A percentile compares a stretch with the other conserved stretches of the same genome.
Conservation (phyloP, 2,797 vertebrate species). For the Bucorvus abyssinicus region DNA sequence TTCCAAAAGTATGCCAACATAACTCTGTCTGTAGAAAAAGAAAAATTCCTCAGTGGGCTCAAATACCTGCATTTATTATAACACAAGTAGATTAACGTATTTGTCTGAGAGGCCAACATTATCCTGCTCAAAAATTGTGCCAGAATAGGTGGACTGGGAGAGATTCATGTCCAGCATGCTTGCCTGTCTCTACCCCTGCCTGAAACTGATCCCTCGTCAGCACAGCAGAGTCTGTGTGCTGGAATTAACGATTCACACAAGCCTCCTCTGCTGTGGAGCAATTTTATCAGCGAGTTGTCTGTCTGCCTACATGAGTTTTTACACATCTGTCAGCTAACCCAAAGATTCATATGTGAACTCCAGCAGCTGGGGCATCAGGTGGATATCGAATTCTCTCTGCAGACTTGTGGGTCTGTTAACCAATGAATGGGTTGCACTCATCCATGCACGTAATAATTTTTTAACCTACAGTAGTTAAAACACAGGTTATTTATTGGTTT, state of each 20-base stretch:
- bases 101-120: not conserved
- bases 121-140: not conserved
- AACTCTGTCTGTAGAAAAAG: not conserved
- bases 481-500: not conserved
- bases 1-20: not conserved
- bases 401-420: not conserved
- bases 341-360: not conserved
- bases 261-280: not conserved
- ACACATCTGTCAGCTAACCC: not conserved
- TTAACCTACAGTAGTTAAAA: not conserved
- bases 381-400: not conserved
- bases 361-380: not conserved
- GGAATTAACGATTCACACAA: not conserved
- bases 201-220: constrained; percentile 13
- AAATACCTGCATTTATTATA: not conserved
- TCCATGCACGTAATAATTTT: not conserved
- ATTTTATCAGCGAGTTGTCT: not conserved
- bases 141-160: not conserved
- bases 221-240: not conserved
- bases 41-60: not conserved
- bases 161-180: not conserved
- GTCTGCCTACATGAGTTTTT: not conserved
- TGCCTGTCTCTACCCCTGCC: not conserved
- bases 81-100: not conserved
- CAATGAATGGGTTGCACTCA: not conserved